These are phyloP conservation scores for Lobophora halterata DNA, from an alignment of 2,888 invertebrate genomes.

Conservation along the genomic window DNA sequence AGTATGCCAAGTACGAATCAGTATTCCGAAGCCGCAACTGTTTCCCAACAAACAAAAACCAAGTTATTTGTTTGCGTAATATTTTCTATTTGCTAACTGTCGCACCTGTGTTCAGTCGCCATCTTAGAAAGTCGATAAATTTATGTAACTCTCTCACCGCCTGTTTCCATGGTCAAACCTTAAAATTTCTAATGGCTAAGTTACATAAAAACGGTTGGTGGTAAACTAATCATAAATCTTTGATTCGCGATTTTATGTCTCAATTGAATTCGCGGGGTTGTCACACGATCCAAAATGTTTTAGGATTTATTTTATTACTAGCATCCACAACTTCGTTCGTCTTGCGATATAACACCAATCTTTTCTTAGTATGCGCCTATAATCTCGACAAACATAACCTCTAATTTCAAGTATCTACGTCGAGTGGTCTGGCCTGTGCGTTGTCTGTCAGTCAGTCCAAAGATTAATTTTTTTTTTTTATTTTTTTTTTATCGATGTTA, in stretches of 20 bases:
- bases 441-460: no score
- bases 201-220: constrained; percentile 49
- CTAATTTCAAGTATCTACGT: no score
- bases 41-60: constrained; percentile 23
- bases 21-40: constrained; percentile 19
- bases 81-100: constrained; percentile 37
- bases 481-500: no score
- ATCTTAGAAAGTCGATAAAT: constrained; percentile 43
- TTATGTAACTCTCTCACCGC: constrained; percentile 41
- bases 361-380: no score
- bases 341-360: no score
- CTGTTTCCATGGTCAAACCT: constrained; percentile 35
- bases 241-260: constrained; percentile 14
- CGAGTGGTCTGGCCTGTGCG: no score
- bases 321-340: no score
- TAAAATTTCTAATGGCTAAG: constrained; percentile 46
- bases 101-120: constrained; percentile 32
- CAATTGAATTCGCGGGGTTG: constrained; percentile 17
- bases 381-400: no score
- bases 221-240: constrained; percentile 28
- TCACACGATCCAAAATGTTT: not conserved
- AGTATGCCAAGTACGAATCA: constrained; percentile 18
- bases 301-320: no score
- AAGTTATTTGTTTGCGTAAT: constrained; percentile 37
- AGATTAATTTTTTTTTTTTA: no score